These are phyloP conservation scores for Benthosema pterotum DNA, from an alignment of 2,797 vertebrate genomes.

Conservation along the genomic window DNA sequence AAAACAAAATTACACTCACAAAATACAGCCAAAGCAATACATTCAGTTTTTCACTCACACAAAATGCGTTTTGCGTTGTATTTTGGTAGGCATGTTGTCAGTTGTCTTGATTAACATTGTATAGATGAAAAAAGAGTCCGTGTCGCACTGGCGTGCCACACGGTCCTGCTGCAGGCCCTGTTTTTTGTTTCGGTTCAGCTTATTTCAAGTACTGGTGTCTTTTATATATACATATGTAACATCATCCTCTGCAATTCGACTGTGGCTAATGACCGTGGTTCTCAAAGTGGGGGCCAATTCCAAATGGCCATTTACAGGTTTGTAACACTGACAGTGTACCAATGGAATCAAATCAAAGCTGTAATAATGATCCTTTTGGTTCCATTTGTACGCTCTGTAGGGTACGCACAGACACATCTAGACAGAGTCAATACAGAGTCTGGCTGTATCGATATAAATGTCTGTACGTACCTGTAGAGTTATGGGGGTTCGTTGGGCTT, in stretches of 20 bases:
- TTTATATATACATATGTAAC: neutral
- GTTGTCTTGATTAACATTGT: neutral
- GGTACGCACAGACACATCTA: too few relatives aligned
- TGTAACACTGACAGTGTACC: too few relatives aligned
- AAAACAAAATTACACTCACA: neutral
- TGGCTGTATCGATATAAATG: too few relatives aligned
- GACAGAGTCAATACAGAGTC: too few relatives aligned
- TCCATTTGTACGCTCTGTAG: too few relatives aligned
- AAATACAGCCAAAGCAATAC: conserved; percentile 34
- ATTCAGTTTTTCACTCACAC: conserved; percentile 44
- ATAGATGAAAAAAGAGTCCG: neutral
- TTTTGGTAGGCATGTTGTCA: neutral
- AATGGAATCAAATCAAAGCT: too few relatives aligned
- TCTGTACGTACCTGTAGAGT: too few relatives aligned
- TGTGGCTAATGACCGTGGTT: neutral
- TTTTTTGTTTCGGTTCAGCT: conserved; percentile 4
- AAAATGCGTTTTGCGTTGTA: conserved; percentile 32
- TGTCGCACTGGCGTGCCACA: neutral
- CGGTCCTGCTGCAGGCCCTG: neutral
- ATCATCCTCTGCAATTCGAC: conserved; percentile 9
- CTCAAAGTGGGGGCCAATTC: too few relatives aligned
- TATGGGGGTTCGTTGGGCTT: too few relatives aligned
- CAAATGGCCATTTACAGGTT: too few relatives aligned
- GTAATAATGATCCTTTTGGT: too few relatives aligned
- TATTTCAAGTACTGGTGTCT: conserved; percentile 13